Percentiles rank a stretch among this genome's conserved stretches.
Evolutionary conservation across 2,888 invertebrate genomes (phyloP).

Genomic region (Dolichopus griseipennis): DNA sequence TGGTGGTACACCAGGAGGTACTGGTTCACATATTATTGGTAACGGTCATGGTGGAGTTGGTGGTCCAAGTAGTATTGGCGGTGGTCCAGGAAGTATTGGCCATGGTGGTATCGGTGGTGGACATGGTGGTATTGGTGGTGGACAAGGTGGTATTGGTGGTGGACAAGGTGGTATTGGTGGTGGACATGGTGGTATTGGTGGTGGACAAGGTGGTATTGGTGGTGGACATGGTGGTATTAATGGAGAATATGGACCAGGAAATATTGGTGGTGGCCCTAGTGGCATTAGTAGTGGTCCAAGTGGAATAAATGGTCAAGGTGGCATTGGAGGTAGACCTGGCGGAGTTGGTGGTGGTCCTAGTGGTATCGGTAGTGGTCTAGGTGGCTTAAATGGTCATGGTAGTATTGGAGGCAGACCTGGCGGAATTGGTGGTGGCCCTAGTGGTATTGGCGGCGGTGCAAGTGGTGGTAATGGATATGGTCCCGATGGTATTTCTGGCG

Average conservation of each 20-base stretch:
- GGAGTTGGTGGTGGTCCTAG: constrained; percentile 16
- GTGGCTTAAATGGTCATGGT: constrained; percentile 15
- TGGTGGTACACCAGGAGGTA: constrained; percentile 7
- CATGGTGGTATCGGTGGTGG: constrained; percentile 15
- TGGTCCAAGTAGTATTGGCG: background rate
- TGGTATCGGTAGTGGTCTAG: constrained; percentile 14
- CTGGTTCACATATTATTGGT: constrained; percentile 9
- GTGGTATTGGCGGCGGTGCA: constrained; percentile 7
- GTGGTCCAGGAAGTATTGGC: background rate
- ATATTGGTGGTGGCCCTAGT: constrained; percentile 17
- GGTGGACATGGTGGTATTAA: constrained; percentile 15
- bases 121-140: constrained; percentile 17
- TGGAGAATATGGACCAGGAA: constrained; percentile 15
- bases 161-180: constrained; percentile 13
- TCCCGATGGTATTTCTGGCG: background rate
- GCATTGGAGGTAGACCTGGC: constrained; percentile 16
- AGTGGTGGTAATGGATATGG: constrained; percentile 11
- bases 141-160: constrained; percentile 8
- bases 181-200: constrained; percentile 6
- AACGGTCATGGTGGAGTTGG: constrained; percentile 9
- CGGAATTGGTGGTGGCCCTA: constrained; percentile 10
- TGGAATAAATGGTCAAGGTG: constrained; percentile 18
- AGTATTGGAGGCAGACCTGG: constrained; percentile 7
- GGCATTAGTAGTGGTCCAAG: constrained; percentile 20
- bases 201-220: constrained; percentile 9